Conservation (phyloP, 2,797 vertebrate species). For the Sebastes aleutianus region DNA sequence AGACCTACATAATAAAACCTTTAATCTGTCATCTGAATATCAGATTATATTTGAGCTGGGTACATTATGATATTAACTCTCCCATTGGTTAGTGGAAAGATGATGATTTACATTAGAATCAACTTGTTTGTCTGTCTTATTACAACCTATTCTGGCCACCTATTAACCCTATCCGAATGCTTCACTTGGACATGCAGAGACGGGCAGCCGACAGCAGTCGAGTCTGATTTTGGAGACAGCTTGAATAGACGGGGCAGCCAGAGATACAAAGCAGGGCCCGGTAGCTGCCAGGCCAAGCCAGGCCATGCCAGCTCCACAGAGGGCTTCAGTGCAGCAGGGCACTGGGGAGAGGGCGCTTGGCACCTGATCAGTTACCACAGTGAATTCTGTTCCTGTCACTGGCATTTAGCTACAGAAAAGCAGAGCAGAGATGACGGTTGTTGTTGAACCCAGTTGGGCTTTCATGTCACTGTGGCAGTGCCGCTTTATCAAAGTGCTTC, state of each 20-base stretch:
- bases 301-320: constrained; percentile 60
- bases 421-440: constrained; percentile 62
- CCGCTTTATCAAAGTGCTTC: constrained; percentile 42
- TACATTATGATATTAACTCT: constrained; percentile 1
- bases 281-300: constrained; percentile 50
- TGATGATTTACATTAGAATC: constrained; percentile 15
- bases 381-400: constrained; percentile 74
- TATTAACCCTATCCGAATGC: constrained; percentile 3
- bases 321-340: constrained; percentile 59
- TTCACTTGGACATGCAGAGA: constrained; percentile 20
- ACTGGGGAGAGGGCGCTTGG: constrained; percentile 68
- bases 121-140: constrained; percentile 26
- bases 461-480: constrained; percentile 51
- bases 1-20: constrained; percentile 37
- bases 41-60: constrained; percentile 14
- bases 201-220: constrained; percentile 32
- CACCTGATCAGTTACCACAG: constrained; percentile 75
- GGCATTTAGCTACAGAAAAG: constrained; percentile 70
- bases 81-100: constrained; percentile 8
- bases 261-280: constrained; percentile 54
- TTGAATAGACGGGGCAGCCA: constrained; percentile 44
- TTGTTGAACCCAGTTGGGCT: constrained; percentile 66
- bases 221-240: constrained; percentile 59
- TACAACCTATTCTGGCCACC: neutral
- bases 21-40: constrained; percentile 10